Conservation (phyloP, 2,113 vertebrate species). For the Notarius quadriscutis region DNA sequence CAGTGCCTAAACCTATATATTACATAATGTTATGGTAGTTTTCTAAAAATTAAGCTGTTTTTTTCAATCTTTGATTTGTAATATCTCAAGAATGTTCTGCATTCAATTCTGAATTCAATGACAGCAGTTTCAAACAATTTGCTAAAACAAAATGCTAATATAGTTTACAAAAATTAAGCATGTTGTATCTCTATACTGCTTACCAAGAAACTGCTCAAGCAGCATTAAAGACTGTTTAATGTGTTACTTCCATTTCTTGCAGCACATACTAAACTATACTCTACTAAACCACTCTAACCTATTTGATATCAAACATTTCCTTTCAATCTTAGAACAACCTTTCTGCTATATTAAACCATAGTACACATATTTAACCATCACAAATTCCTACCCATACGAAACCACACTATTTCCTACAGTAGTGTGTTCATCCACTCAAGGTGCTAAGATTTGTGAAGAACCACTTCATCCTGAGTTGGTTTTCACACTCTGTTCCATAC, state of each 20-base stretch:
- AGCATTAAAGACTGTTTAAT: neutral
- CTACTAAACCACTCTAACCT: neutral
- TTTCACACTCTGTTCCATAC: conserved; percentile 92
- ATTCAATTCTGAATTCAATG: too few relatives aligned
- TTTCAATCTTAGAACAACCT: neutral
- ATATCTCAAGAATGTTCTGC: too few relatives aligned
- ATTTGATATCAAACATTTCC: neutral
- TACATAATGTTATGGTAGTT: too few relatives aligned
- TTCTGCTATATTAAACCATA: neutral
- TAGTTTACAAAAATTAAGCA: neutral
- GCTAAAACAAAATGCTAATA: neutral
- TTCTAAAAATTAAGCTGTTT: too few relatives aligned
- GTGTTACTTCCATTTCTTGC: neutral
- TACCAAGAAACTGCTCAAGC: neutral
- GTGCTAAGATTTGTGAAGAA: conserved; percentile 94
- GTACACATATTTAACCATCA: neutral
- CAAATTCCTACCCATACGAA: neutral
- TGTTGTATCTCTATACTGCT: neutral
- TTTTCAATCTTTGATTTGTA: too few relatives aligned
- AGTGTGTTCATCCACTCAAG: conserved; percentile 86
- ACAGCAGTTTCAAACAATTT: too few relatives aligned
- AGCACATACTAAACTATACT: neutral
- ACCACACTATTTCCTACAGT: conserved; percentile 59
- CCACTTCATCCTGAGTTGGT: conserved; percentile 89
- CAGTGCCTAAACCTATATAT: too few relatives aligned